Conservation (phyloP, 2,797 vertebrate genomes). For the Benthosema pterotum region DNA sequence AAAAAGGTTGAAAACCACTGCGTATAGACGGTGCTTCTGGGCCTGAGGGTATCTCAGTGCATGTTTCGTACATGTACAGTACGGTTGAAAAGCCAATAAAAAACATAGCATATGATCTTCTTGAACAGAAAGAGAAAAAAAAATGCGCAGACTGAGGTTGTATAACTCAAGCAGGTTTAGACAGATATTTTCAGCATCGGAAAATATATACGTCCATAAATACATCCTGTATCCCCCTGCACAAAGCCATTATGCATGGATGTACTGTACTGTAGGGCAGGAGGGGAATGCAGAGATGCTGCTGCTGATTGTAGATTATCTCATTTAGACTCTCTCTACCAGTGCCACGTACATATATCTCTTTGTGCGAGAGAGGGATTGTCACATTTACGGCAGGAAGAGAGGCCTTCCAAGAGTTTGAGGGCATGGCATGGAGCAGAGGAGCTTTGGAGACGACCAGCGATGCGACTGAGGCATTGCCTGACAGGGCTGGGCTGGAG, state of each 20-base stretch:
- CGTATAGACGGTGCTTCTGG: too few species aligned
- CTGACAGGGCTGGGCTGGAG: slow-evolving; percentile 40
- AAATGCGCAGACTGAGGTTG: slow-evolving; percentile 4
- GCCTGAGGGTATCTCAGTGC: too few species aligned
- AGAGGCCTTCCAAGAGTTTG: slow-evolving; percentile 73
- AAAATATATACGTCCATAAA: neutral
- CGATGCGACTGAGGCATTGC: slow-evolving; percentile 33
- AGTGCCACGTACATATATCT: slow-evolving; percentile 65
- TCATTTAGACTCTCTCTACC: slow-evolving; percentile 63
- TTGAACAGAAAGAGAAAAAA: slow-evolving; percentile 17
- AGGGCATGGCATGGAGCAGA: slow-evolving; percentile 67
- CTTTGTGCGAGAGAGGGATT: slow-evolving; percentile 52
- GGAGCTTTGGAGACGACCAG: slow-evolving; percentile 48
- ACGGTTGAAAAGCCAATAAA: neutral
- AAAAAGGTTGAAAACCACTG: too few species aligned
- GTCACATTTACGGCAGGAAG: slow-evolving; percentile 78
- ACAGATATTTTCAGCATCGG: slow-evolving; percentile 20
- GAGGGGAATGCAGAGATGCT: slow-evolving; percentile 53
- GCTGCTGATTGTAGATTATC: slow-evolving; percentile 67
- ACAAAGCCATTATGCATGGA: slow-evolving; percentile 19
- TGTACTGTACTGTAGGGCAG: too few species aligned
- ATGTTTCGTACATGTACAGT: too few species aligned
- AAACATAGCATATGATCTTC: neutral
- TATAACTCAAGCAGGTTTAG: slow-evolving; percentile 5
- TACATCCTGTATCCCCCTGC: slow-evolving; percentile 47